phyloP scores from a whole-genome alignment of 2,888 invertebrate species.

The Ferrisia virgata region DNA sequence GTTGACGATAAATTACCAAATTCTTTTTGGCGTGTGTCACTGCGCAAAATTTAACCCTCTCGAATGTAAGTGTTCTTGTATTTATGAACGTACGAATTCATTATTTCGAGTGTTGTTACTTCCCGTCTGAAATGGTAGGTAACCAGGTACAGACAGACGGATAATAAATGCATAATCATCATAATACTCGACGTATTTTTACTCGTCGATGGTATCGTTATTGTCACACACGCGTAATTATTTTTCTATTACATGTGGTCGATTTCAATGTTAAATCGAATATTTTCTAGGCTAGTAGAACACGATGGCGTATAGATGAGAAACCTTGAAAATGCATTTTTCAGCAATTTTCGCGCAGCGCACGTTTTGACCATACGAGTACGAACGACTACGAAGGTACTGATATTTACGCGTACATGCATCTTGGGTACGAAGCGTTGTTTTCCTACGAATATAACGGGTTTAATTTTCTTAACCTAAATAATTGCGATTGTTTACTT shows the following conservation, averaged over 20 bases:
- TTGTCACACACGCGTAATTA: background rate
- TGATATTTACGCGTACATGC: no score
- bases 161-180: no score
- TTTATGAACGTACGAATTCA: no score
- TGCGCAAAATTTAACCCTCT: no score
- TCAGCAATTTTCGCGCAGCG: background rate
- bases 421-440: background rate
- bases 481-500: background rate
- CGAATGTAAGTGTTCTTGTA: no score
- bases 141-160: no score
- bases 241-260: background rate
- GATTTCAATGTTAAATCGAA: background rate
- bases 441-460: slow-evolving; percentile 3
- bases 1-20: background rate
- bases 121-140: no score
- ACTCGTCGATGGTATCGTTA: background rate
- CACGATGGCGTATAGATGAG: background rate
- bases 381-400: no score
- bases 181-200: background rate
- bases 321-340: slow-evolving; percentile 23
- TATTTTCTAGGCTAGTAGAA: background rate
- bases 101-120: background rate
- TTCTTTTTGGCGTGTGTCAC: background rate
- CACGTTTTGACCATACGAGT: background rate
- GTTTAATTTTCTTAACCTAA: slow-evolving; percentile 16